Conservation (phyloP, 2,113 vertebrate genomes). For the Catharus fuscescens region DNA sequence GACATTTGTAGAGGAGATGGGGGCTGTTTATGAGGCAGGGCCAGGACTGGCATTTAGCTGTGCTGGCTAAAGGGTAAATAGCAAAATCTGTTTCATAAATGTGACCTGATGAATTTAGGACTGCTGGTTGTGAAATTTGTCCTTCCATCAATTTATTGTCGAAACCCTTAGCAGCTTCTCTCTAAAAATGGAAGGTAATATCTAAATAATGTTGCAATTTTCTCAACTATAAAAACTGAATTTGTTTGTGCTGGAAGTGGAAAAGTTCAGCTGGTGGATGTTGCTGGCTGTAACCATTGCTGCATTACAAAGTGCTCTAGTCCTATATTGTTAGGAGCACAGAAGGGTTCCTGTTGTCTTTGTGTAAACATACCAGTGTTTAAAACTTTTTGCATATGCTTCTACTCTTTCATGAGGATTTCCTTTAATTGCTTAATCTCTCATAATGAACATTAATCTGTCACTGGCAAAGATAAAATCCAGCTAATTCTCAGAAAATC, state of each 20-base stretch:
- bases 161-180: background rate
- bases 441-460: slow-evolving; percentile 33
- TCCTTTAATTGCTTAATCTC: slow-evolving; percentile 17
- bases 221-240: background rate
- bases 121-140: background rate
- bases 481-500: slow-evolving; percentile 33
- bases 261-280: background rate
- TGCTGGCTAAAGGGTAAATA: background rate
- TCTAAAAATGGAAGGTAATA: background rate
- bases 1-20: background rate
- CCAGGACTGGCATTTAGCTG: background rate
- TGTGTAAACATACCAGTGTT: background rate
- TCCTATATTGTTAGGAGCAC: background rate
- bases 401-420: background rate
- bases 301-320: background rate
- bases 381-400: background rate
- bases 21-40: background rate
- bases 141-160: background rate
- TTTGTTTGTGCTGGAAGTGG: background rate
- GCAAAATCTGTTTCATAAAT: background rate
- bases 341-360: background rate
- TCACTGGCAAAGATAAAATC: slow-evolving; percentile 29
- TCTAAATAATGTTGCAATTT: background rate
- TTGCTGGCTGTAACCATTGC: background rate
- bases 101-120: background rate